A percentile compares a stretch with the other conserved stretches of the same genome.
Conservation (phyloP, 2,888 invertebrate species). For the Diarsia rubi region DNA sequence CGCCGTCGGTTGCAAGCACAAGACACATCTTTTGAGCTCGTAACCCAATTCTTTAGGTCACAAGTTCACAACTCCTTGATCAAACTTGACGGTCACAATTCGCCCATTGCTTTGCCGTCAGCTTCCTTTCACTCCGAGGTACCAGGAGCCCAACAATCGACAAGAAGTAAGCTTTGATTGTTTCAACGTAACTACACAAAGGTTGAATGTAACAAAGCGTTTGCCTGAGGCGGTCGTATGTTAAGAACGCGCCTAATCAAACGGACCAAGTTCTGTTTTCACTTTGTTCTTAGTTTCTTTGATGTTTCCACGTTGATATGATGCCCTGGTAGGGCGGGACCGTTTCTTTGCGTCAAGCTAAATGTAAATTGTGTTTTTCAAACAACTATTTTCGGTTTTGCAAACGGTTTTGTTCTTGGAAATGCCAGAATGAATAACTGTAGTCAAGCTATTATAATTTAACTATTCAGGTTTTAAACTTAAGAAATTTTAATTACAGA, state of each 20-base stretch:
- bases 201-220: constrained; percentile 84
- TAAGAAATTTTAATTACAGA: not conserved
- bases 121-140: constrained; percentile 65
- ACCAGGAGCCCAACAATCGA: constrained; percentile 81
- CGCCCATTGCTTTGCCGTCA: constrained; percentile 57
- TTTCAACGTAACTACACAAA: constrained; percentile 77
- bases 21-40: constrained; percentile 42
- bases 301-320: constrained; percentile 84
- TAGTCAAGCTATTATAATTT: not conserved
- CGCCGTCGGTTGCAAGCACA: constrained; percentile 9
- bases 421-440: constrained; percentile 10
- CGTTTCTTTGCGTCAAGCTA: constrained; percentile 66
- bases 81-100: constrained; percentile 61
- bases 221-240: constrained; percentile 81
- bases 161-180: constrained; percentile 80
- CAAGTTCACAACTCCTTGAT: constrained; percentile 48
- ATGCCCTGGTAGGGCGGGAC: constrained; percentile 79
- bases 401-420: constrained; percentile 45
- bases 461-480: not conserved
- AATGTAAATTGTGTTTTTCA: constrained; percentile 58
- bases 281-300: constrained; percentile 89
- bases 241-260: constrained; percentile 89
- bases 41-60: constrained; percentile 47
- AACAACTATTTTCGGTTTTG: constrained; percentile 53
- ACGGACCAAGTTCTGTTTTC: constrained; percentile 84